A percentile compares a stretch with the other conserved stretches of the same genome.
Evolutionary conservation across 2,888 invertebrate species (phyloP).

Genomic region (Enchytraeus crypticus): DNA sequence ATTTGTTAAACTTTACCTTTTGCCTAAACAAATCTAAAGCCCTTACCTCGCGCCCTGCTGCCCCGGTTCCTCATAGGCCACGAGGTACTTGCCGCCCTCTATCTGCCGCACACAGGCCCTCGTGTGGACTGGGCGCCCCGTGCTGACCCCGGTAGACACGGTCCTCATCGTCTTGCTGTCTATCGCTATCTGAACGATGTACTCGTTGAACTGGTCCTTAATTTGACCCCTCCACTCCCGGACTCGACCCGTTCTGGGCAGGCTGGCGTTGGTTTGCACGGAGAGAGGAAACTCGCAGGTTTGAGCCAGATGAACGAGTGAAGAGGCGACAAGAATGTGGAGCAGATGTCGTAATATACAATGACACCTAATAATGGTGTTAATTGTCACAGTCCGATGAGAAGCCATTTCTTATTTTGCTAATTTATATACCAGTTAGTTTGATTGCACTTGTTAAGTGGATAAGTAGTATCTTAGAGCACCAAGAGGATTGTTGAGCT

Average conservation of each 20-base stretch:
- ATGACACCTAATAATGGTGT: neutral
- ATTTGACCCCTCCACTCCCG: constrained; percentile 15
- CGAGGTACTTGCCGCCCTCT: constrained; percentile 14
- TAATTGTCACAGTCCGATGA: no score
- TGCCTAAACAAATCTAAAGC: no score
- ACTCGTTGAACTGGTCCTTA: constrained; percentile 12
- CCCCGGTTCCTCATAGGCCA: constrained; percentile 17
- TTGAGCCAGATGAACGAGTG: neutral
- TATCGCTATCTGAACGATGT: constrained; percentile 1
- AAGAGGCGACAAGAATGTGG: neutral
- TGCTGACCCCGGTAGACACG: constrained; percentile 5
- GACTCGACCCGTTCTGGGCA: no score
- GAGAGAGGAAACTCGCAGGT: constrained; percentile 1
- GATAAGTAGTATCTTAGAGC: no score
- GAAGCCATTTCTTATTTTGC: no score
- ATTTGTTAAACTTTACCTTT: no score
- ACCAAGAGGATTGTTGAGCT: no score
- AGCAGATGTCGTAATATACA: neutral
- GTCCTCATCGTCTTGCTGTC: neutral
- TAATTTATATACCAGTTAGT: no score
- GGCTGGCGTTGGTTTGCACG: constrained; percentile 4
- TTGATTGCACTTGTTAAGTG: no score
- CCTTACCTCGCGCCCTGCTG: constrained; percentile 7
- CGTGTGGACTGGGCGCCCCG: constrained; percentile 10
- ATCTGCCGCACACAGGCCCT: constrained; percentile 12